These are phyloP conservation scores for Panopea generosa DNA, from an alignment of 2,888 invertebrate genomes.

Conservation along the genomic window DNA sequence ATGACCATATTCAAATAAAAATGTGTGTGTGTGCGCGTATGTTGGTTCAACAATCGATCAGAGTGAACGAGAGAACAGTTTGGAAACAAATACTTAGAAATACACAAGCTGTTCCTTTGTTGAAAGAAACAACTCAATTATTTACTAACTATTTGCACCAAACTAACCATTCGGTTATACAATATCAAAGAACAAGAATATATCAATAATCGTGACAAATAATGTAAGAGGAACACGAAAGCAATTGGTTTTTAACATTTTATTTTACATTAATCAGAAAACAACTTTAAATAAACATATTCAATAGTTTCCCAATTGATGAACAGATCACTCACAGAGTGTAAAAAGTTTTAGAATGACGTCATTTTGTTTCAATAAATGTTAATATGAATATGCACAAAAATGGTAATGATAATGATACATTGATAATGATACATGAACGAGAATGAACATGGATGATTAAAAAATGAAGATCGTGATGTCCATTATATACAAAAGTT, in stretches of 20 bases:
- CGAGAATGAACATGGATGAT: slow-evolving; percentile 14
- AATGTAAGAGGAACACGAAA: not conserved
- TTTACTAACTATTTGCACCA: no score
- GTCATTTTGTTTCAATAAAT: slow-evolving; percentile 50
- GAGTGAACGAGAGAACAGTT: no score
- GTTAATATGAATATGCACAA: slow-evolving; percentile 20
- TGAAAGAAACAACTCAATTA: no score
- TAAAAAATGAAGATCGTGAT: not conserved
- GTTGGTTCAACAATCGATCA: no score
- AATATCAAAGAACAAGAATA: no score
- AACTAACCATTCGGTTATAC: no score
- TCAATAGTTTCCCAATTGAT: slow-evolving; percentile 7
- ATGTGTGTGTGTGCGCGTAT: no score
- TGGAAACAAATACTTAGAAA: no score
- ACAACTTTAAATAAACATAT: not conserved
- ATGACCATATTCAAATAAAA: no score
- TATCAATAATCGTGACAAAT: not conserved
- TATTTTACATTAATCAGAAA: slow-evolving; percentile 25
- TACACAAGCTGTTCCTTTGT: no score
- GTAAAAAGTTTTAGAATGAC: slow-evolving; percentile 47
- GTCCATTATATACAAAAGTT: not conserved
- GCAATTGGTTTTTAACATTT: not conserved
- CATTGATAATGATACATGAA: slow-evolving; percentile 26
- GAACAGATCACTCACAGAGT: slow-evolving; percentile 55
- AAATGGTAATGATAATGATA: slow-evolving; percentile 16